phyloP scores from a whole-genome alignment of 2,888 invertebrate species.

The Diadromus collaris region DNA sequence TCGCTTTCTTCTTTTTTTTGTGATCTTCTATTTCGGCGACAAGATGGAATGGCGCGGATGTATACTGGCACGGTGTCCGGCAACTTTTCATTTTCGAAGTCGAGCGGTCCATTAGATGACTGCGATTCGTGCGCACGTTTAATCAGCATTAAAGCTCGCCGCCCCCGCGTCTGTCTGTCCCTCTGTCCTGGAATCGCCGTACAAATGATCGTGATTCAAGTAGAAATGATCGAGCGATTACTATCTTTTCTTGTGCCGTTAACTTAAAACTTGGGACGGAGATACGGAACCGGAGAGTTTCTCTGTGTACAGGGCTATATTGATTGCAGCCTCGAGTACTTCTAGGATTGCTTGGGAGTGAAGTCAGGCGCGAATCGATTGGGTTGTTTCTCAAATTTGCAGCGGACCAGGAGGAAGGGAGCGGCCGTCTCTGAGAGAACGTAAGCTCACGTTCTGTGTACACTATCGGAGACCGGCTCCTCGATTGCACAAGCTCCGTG shows the following conservation, averaged over 20 bases:
- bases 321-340: conserved; percentile 35
- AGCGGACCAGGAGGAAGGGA: conserved; percentile 38
- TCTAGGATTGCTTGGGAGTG: conserved; percentile 38
- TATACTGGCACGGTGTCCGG: conserved; percentile 4
- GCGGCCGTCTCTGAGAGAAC: conserved; percentile 29
- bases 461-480: conserved; percentile 21
- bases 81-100: conserved; percentile 1
- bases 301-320: conserved; percentile 23
- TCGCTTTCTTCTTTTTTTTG: conserved; percentile 51
- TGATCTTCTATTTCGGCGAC: conserved; percentile 45
- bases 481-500: conserved; percentile 45
- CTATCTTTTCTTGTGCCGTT: conserved; percentile 1
- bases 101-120: background rate
- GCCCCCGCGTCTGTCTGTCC: background rate
- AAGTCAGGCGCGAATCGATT: conserved; percentile 54
- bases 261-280: background rate
- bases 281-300: background rate
- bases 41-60: background rate
- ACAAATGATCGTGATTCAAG: conserved; percentile 16
- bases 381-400: conserved; percentile 59
- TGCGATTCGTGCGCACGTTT: background rate
- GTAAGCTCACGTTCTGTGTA: conserved; percentile 36
- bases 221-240: conserved; percentile 22
- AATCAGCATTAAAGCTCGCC: conserved; percentile 1
- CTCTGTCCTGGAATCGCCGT: background rate